Evolutionary conservation across 35 echinoderm and acorn worm species (phyloP), one percentile per base, ranked within the genome.

Genomic region (Ophiothrix spiculata): DNA sequence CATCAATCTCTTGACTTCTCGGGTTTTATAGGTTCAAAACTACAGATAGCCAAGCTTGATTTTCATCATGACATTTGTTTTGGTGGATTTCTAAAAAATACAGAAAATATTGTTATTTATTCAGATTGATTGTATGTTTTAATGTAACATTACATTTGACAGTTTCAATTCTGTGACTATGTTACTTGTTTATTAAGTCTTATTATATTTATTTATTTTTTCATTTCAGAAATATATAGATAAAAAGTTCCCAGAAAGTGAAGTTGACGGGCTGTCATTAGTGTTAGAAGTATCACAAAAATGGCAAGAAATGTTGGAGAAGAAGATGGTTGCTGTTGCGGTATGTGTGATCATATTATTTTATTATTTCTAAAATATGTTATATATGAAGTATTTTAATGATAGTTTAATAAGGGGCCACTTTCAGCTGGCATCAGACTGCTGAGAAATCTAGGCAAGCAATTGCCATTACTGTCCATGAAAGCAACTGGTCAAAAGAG

Each of bases 261-360:
- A 42, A 35, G 83, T 93, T 32, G 64, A 88, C 64, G 91, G 91
- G 25, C 25, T 28, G 4, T 74, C 21, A 4, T 76, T 93, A 37
- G 49, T 93, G 31, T 31, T 79, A 39, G 75, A 75, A 34, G 91
- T 93, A 11, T 86, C 91, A 31, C 33, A 88, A 31, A 88, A 88
- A 45, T 93, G 91, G 91, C 79, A 93, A 41, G 81, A 34, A 32
- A 88, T 93, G 86, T 84, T 92, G 1, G 56, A 87, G 33, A 76
- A 79, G 69, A 93, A 93, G 81, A 93, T 93, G 91, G 75, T 40
- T 40, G 91, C 91, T 37, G 91, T 93, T 3, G 77, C 76, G 74
- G 91, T 93, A 84, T 35, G 81, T 81, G 32, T 21, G 16, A 85
- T n/a, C 74, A 37, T 39, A 37, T 77, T 29, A n/a, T n/a, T n/a